Base-by-base conservation (phyloP, 2,113 vertebrate species). In the Thalassarche chlororhynchos region DNA sequence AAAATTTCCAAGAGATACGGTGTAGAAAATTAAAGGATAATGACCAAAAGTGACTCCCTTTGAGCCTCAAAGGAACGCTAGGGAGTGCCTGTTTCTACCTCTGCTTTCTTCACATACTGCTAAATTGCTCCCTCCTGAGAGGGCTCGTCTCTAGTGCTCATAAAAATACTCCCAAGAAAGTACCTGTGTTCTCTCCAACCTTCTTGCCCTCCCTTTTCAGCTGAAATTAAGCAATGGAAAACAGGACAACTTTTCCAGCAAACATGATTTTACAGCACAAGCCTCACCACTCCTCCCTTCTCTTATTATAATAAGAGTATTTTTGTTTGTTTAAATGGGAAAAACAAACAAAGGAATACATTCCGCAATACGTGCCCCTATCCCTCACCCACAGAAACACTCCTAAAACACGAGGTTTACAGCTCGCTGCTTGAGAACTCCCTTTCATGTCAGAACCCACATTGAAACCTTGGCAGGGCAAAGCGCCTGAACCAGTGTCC, bases 181-280 rank as follows among this genome's bases (percentile, higher is more conserved):
- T 44, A 79, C 34, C 44, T 61, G 34, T 65, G 9, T 15, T 47
- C 24, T 71, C 47, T 58, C 64, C 55, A 71, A 21, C 36, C 61
- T 71, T 84, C 26, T 5, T 29, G 12, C 9, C 49, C 44, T 57
- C 32, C 36, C 31, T 74, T 76, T 42, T 70, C 62, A 91, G 49
- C 51, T 83, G n/a, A 80, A 87, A 95, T 93, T 70, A 90, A 66
- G 70, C 42, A 89, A 51, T 21, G 62, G 89, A 90, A 96, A 96
- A 95, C 42, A 86, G 32, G 36, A 82, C 9, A 76, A 18, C 38
- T 46, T 93, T 83, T 91, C 89, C 75, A 91, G 66, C 66, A 93
- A 96, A 91, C 55, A 58, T 3, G 25, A 66, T 86, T 87, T 93
- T 83, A 62, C 46, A 55, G 38, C n/a, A 66, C 51, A 58, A 68